Evolutionary conservation across 2,113 vertebrate species (phyloP).

Genomic region (Hystrix brachyura): DNA sequence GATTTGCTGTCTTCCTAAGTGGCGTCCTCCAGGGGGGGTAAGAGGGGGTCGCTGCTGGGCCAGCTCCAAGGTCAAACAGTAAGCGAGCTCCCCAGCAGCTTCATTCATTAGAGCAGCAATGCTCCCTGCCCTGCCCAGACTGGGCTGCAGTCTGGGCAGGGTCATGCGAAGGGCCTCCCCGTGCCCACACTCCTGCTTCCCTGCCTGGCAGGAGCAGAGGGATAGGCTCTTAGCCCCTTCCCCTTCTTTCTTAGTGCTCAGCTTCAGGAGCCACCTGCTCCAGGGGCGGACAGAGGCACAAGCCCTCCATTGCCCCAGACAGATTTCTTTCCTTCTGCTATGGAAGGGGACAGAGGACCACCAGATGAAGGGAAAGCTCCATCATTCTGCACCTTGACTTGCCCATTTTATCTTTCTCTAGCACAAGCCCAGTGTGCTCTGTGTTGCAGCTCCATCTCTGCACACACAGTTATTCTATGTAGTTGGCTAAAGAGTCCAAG

Average conservation of each 20-base stretch:
- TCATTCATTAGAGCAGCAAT: conserved; percentile 82
- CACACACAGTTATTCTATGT: not conserved
- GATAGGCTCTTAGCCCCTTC: not conserved
- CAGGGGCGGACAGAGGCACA: not conserved
- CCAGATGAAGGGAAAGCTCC: not conserved
- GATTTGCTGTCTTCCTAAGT: conserved; percentile 73
- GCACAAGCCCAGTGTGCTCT: not conserved
- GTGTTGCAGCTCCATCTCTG: not conserved
- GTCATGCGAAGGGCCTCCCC: conserved; percentile 67
- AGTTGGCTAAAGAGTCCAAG: not conserved
- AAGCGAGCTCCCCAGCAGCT: conserved; percentile 84
- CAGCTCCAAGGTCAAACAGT: conserved; percentile 78
- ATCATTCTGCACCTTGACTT: no score
- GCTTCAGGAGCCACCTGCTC: not conserved
- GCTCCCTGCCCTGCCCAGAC: conserved; percentile 55
- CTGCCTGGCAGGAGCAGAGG: not conserved
- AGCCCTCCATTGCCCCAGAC: not conserved
- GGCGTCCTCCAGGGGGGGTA: conserved; percentile 76
- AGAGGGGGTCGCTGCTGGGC: conserved; percentile 70
- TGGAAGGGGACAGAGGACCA: not conserved
- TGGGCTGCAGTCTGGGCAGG: not conserved
- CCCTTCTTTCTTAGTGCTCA: not conserved
- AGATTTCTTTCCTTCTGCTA: not conserved
- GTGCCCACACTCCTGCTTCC: not conserved
- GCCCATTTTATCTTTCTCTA: not conserved